Base-by-base conservation (phyloP, 1,140 invertebrate genomes). In the Maconellicoccus hirsutus region DNA sequence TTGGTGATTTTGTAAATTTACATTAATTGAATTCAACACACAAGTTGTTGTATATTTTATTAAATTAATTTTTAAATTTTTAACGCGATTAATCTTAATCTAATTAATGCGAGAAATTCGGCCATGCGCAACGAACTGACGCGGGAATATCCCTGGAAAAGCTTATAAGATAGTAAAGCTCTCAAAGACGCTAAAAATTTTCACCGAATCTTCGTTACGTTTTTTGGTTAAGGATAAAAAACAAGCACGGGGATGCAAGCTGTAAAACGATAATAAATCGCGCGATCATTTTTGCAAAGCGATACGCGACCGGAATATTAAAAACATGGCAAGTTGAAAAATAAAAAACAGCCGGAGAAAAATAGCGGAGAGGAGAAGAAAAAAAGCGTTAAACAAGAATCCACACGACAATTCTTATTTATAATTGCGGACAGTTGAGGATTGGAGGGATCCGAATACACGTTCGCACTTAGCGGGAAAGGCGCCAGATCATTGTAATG, bases 401-500 rank as follows among this genome's bases (percentile, higher is more conserved):
- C 42, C 12, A 52, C 10, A 52, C 16, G 42, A 52, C 42, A 52
- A 52, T 52, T 52, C 42, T 52, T 52, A 52, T 52, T 52, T 52
- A 52, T 52, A 52, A 52, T 52, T 52, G 42, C 42, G 42, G 42
- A 52, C 42, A 16, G 42, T 16, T 52, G 42, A 52, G 42, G 42
- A 52, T 16, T 8, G 42, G 16, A 52, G n/a, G 42, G 42, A 19
- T 52, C n/a, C 42, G 42, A 52, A 14, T 52, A 52, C 42, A 52
- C 42, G 42, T 52, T 52, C 42, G 42, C 42, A 52, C 42, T 52
- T 52, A 52, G 42, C 42, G 42, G 42, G 42, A 52, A 52, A 52
- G 42, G 42, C 42, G 42, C 42, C 42, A 52, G 42, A 52, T 52
- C 42, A 52, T 52, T 52, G 42, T 52, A 52, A 52, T 52, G 42